These are phyloP conservation scores for Phania funesta DNA, from an alignment of 2,888 invertebrate genomes.

Conservation along the genomic window DNA sequence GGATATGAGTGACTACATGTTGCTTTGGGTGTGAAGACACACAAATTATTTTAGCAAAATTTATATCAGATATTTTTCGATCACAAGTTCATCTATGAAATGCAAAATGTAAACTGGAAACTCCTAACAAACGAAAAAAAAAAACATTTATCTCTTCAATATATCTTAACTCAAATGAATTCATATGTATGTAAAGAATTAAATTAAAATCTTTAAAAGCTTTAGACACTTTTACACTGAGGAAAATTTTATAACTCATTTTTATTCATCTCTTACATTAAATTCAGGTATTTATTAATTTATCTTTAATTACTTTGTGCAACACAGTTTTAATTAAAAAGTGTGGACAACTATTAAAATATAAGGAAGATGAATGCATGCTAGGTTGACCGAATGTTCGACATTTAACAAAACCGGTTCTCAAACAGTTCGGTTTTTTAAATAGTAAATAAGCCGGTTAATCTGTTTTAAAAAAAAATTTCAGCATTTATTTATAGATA, in stretches of 20 bases:
- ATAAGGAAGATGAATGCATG: too few species aligned
- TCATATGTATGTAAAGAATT: conserved; percentile 4
- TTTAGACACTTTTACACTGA: not conserved
- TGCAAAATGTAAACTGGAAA: not conserved
- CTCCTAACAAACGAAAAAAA: not conserved
- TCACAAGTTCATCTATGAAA: conserved; percentile 27
- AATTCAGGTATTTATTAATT: too few species aligned
- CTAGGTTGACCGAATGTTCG: too few species aligned
- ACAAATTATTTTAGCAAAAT: conserved; percentile 14
- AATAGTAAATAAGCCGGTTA: too few species aligned
- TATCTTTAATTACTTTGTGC: too few species aligned
- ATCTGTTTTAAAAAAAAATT: too few species aligned
- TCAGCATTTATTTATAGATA: too few species aligned
- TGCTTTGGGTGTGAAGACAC: not conserved
- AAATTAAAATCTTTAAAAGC: not conserved
- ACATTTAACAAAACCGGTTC: too few species aligned
- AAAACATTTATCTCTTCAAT: conserved; percentile 56
- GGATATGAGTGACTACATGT: not conserved
- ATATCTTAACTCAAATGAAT: conserved; percentile 26
- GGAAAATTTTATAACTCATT: not conserved
- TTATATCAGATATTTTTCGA: conserved; percentile 37
- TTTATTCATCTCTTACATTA: too few species aligned
- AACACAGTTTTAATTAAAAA: too few species aligned
- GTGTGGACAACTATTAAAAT: too few species aligned
- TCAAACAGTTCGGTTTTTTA: too few species aligned